Conservation (phyloP, 2,797 vertebrate species). For the Cheracebus regulus region DNA sequence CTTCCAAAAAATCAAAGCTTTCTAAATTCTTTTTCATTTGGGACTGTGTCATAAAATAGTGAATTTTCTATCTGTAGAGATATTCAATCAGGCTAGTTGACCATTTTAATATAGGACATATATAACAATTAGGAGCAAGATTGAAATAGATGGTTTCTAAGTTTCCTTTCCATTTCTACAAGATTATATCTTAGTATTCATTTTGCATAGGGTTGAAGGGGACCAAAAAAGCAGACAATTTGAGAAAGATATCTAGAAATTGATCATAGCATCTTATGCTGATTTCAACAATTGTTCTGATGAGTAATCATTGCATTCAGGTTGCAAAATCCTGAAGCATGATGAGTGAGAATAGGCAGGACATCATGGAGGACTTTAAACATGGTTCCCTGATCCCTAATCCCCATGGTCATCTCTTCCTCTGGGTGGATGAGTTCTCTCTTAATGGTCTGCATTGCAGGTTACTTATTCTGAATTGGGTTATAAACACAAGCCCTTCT, state of each 20-base stretch:
- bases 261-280: not conserved
- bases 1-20: not conserved
- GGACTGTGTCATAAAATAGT: not conserved
- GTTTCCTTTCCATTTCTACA: not conserved
- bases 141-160: not conserved
- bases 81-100: not conserved
- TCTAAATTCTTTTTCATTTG: not conserved
- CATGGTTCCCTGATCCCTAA: not conserved
- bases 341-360: not conserved
- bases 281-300: conserved; percentile 2
- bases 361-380: not conserved
- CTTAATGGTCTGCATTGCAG: conserved; percentile 45
- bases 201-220: not conserved
- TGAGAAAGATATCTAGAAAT: not conserved
- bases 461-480: conserved; percentile 55
- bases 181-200: not conserved
- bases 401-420: not conserved
- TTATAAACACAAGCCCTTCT: conserved; percentile 79
- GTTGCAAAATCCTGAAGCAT: not conserved
- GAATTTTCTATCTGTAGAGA: not conserved
- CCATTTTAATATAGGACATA: not conserved
- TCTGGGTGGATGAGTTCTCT: not conserved
- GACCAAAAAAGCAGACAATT: not conserved
- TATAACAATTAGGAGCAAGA: not conserved
- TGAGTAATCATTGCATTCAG: not conserved